Evolutionary conservation across 1,140 invertebrate species (phyloP).

Genomic region (Rhagoletis pomonella): DNA sequence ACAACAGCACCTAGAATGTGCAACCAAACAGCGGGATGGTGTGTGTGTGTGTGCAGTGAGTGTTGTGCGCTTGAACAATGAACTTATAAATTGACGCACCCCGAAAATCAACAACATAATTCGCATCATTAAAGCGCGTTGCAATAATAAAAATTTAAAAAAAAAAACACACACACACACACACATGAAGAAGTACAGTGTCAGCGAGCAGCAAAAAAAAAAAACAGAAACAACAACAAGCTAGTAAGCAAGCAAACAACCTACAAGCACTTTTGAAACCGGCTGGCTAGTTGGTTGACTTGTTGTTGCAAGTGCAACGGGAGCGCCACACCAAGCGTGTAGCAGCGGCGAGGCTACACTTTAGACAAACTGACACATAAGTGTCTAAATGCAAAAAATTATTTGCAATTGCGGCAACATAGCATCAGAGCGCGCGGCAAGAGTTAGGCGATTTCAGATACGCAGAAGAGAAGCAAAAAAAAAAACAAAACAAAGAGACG

Average conservation of each 20-base stretch:
- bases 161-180: too few species aligned
- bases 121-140: conserved; percentile 49
- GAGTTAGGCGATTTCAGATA: background rate
- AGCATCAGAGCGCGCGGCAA: background rate
- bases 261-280: conserved; percentile 14
- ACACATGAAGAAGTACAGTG: too few species aligned
- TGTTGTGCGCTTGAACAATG: conserved; percentile 40
- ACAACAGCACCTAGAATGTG: conserved; percentile 3
- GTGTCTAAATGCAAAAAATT: background rate
- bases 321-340: conserved; percentile 51
- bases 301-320: conserved; percentile 49
- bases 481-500: background rate
- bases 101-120: conserved; percentile 51
- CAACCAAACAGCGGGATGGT: background rate
- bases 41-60: background rate
- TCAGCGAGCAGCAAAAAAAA: background rate
- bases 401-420: too few species aligned
- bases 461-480: too few species aligned
- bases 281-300: conserved; percentile 24
- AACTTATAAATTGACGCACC: conserved; percentile 52
- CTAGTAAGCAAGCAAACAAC: background rate
- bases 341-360: conserved; percentile 1
- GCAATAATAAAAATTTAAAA: background rate
- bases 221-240: background rate
- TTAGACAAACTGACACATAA: background rate